Evolutionary conservation across 1,140 invertebrate genomes (phyloP), one percentile per base, ranked within the genome.

Genomic region (Drosophila willistoni): DNA sequence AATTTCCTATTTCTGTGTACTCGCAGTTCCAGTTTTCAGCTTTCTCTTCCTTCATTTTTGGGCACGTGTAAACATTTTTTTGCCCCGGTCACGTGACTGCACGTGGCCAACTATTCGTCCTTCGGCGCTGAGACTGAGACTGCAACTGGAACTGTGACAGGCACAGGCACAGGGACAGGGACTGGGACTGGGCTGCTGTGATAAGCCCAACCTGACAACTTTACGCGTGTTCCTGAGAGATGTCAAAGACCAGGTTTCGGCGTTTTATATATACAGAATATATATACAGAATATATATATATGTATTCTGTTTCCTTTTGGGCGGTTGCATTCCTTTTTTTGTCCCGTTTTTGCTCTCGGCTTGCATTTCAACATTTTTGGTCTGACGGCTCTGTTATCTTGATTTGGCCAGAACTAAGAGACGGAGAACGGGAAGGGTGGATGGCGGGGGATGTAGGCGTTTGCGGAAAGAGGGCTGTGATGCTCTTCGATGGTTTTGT

Each of bases 121-220:
- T 39, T 9, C 64, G 41, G 42, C 12, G 14, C 13, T 22, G 36
- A 9, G 17, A 55, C 12, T 13, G 39, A 12, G 22, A 19, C 25
- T 19, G 33, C 12, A 12, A 10, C 34, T 34, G 9, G 9, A 10
- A 34, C 34, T 34, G 34, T 7, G 9, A 25, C 25, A 25, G 19
- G 19, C 1, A 25, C 22, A 25, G 22, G 22, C 1, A 25, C 22
- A 25, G 22, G 3, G 22, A 3, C 22, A 25, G 2, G 2, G 0
- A 25, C 13, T 34, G 41, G 41, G 47, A 65, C 68, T 71, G 74
- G 73, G 67, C 72, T 79, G 83, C 84, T 73, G 79, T 71, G 83
- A 87, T 87, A 87, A 87, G 83, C 83, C 76, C 83, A 87, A 82
- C 83, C 64, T 70, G 75, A 70, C 79, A 79, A 85, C 81, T 55